Percentiles rank a stretch among this genome's conserved stretches.
Evolutionary conservation across 2,113 vertebrate species (phyloP).

Genomic region (Sphyrna mokarran): DNA sequence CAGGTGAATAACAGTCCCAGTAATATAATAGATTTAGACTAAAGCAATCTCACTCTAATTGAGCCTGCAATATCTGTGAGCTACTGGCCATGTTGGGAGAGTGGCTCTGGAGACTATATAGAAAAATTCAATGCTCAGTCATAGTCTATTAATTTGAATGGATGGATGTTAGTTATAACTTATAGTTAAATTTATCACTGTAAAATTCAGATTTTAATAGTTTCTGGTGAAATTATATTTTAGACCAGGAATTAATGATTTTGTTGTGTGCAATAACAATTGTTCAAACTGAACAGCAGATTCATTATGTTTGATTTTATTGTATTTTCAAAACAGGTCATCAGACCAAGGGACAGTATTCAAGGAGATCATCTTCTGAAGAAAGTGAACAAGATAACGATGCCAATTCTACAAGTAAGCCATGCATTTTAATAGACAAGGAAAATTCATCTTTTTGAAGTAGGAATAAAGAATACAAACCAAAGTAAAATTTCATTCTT

Average conservation of each 20-base stretch:
- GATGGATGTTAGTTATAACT: not conserved
- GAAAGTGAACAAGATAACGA: not conserved
- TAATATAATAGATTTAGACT: not conserved
- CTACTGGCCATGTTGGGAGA: not conserved
- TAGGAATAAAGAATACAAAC: not conserved
- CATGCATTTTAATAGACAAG: not conserved
- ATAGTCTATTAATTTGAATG: not conserved
- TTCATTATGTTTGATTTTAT: not conserved
- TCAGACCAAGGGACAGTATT: slow-evolving; percentile 18
- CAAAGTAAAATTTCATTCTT: not conserved
- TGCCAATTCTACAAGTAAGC: slow-evolving; percentile 12
- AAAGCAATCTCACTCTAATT: not conserved
- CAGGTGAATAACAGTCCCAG: too few species aligned
- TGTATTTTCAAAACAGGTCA: slow-evolving; percentile 9
- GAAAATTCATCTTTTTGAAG: not conserved
- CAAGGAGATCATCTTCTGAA: slow-evolving; percentile 34
- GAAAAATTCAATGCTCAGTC: not conserved
- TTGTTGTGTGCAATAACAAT: not conserved
- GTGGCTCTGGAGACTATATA: not conserved
- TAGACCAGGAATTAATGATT: not conserved
- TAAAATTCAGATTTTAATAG: not conserved
- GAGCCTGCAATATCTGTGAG: not conserved
- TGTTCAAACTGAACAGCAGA: not conserved
- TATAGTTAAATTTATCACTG: not conserved
- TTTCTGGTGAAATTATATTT: not conserved